phyloP scores from a whole-genome alignment of 2,797 vertebrate genomes.

The Carcharodon carcharias region DNA sequence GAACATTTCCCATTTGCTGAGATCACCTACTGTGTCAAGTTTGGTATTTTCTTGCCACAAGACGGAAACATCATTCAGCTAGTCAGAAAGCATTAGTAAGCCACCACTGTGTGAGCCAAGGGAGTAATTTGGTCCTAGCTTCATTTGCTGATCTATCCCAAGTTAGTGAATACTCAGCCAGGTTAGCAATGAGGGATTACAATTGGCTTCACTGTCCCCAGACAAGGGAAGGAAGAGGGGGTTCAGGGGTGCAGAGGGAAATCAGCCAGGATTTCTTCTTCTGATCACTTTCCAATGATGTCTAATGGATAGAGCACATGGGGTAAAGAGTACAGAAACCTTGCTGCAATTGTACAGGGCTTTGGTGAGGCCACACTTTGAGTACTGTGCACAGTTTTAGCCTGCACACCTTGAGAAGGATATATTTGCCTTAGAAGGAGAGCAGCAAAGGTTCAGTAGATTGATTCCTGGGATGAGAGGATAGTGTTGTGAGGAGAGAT shows the following conservation, averaged over 20 bases:
- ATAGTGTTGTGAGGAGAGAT: no score
- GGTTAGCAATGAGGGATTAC: background rate
- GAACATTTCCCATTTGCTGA: background rate
- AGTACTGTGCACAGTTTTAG: background rate
- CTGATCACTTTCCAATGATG: background rate
- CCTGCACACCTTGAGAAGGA: background rate
- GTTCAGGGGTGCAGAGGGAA: background rate
- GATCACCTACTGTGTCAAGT: background rate
- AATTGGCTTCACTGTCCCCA: background rate
- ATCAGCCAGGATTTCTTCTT: background rate
- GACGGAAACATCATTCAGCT: background rate
- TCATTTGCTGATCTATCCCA: background rate
- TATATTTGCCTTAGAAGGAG: no score
- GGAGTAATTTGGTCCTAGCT: background rate
- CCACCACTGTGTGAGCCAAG: background rate
- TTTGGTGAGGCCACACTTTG: background rate
- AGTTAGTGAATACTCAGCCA: background rate
- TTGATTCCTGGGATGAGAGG: no score
- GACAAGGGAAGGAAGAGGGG: background rate
- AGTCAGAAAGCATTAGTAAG: background rate
- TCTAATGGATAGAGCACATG: background rate
- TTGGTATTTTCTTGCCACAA: background rate
- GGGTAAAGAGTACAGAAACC: background rate
- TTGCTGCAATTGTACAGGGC: background rate
- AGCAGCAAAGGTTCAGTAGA: no score